A percentile compares a stretch with the other conserved stretches of the same genome.
phyloP scores from a whole-genome alignment of 1,140 invertebrate genomes.

The Chlorops oryzae region DNA sequence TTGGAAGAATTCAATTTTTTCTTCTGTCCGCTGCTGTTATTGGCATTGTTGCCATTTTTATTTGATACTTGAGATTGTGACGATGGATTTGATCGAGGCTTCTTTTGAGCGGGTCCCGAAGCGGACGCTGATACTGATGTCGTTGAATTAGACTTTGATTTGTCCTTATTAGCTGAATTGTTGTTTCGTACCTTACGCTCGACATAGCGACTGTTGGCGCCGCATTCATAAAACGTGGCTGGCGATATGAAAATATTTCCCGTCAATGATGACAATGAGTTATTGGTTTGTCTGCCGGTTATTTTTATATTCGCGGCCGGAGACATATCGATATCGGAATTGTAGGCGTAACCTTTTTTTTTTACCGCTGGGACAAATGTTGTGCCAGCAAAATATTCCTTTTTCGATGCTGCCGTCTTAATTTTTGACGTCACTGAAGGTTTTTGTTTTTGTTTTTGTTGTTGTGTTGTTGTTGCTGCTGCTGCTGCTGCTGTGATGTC shows the following conservation, averaged over 20 bases:
- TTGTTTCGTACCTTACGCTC: conserved; percentile 18
- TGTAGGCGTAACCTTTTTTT: neutral
- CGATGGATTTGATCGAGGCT: conserved; percentile 1
- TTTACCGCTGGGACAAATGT: neutral
- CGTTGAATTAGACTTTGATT: too few species aligned
- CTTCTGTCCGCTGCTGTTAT: too few species aligned
- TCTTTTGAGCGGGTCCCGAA: neutral
- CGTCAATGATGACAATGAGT: conserved; percentile 74
- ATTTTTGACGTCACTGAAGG: too few species aligned
- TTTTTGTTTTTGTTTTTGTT: neutral
- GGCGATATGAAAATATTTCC: conserved; percentile 73
- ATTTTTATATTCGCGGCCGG: conserved; percentile 51
- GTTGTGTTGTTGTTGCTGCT: conserved; percentile 1
- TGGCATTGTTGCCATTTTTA: conserved; percentile 8
- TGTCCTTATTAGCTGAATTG: conserved; percentile 20
- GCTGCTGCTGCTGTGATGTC: conserved; percentile 14
- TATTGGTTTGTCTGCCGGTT: conserved; percentile 76
- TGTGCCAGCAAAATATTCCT: too few species aligned
- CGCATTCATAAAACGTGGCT: conserved; percentile 8
- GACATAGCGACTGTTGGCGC: conserved; percentile 3
- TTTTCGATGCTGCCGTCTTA: too few species aligned
- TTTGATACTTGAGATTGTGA: conserved; percentile 7
- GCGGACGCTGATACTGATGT: neutral
- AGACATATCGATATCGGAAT: conserved; percentile 43
- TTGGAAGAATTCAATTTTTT: too few species aligned